Base-by-base conservation (phyloP, 1,140 invertebrate species). In the Riptortus pedestris region DNA sequence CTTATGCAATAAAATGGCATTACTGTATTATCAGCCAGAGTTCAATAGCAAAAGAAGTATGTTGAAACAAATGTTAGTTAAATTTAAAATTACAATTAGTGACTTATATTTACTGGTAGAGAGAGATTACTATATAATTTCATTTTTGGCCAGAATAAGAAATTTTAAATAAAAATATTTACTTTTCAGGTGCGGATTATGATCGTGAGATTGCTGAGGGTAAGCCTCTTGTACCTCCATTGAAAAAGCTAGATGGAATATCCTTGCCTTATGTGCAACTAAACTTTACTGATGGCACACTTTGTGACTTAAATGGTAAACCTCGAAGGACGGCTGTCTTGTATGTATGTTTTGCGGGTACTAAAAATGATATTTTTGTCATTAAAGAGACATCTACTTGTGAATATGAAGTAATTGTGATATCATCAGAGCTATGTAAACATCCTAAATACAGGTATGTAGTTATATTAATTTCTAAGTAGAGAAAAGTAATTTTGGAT, bases 301-400 rank as follows among this genome's bases (percentile, higher is more conserved):
- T 67, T 2, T 98, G 96, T 75, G 94, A 98, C 70, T 76, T 98
- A 28, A 97, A 85, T 67, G 79, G 79, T n/a, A 82, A 86, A 69
- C 89, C 90, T 11, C 79, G 96, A 28, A 77, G 82, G 2, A 91
- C 90, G 2, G 84, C 82, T 70, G 83, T 95, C 3, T 75, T 86
- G 1, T 95, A 93, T 72, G 87, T 93, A 0, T 95, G 91, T 73
- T 91, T 88, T 71, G 80, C 79, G 24, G 83, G 86, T 70, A 85
- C 86, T n/a, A 90, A 90, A 69, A 90, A 95, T 70, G 93, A 96
- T 70, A 84, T 98, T 14, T 93, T 90, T 72, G 91, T 91, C 0
- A 79, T 98, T 31, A 94, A 96, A 72, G 95, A 98, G 77, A 88
- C 84, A 0, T 88, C 90, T 0, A 93, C 88, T 0, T 98, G 96